Evolutionary conservation across 2,888 invertebrate species (phyloP).

Genomic region (Torymus aiolomorphi): DNA sequence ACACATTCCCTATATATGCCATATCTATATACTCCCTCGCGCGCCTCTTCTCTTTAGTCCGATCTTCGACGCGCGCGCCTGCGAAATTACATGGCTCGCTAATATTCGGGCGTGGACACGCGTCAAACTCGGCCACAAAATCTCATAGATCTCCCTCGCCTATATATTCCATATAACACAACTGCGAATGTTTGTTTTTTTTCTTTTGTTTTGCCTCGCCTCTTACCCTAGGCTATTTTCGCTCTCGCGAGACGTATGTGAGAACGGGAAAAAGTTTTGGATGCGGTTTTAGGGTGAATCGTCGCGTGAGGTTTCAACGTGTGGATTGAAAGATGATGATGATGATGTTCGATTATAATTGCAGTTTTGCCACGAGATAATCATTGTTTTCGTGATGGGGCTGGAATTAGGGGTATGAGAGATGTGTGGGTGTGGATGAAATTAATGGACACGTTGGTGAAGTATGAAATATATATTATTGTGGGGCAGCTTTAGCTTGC

Average conservation of each 20-base stretch:
- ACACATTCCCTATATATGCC: not conserved
- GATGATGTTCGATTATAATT: not conserved
- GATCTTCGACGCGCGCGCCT: not conserved
- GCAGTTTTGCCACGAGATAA: slow-evolving; percentile 1
- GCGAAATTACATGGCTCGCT: slow-evolving; percentile 70
- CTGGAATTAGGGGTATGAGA: no score
- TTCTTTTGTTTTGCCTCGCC: slow-evolving; percentile 22
- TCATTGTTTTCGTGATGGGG: slow-evolving; percentile 5
- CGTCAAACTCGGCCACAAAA: slow-evolving; percentile 45
- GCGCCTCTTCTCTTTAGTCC: not conserved
- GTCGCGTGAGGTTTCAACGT: not conserved
- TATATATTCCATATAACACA: no score
- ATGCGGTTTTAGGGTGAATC: slow-evolving; percentile 1
- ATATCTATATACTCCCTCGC: not conserved
- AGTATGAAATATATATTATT: no score
- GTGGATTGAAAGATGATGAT: slow-evolving; percentile 29
- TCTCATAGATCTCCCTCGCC: slow-evolving; percentile 41
- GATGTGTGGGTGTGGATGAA: no score
- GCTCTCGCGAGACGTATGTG: not conserved
- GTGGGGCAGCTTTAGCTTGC: no score
- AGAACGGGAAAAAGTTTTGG: not conserved
- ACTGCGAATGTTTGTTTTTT: not conserved
- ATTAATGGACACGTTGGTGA: no score
- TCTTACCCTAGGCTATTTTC: not conserved
- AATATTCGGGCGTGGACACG: slow-evolving; percentile 58